Base-by-base conservation (phyloP, 2,888 invertebrate genomes). In the Gibbula magus region DNA sequence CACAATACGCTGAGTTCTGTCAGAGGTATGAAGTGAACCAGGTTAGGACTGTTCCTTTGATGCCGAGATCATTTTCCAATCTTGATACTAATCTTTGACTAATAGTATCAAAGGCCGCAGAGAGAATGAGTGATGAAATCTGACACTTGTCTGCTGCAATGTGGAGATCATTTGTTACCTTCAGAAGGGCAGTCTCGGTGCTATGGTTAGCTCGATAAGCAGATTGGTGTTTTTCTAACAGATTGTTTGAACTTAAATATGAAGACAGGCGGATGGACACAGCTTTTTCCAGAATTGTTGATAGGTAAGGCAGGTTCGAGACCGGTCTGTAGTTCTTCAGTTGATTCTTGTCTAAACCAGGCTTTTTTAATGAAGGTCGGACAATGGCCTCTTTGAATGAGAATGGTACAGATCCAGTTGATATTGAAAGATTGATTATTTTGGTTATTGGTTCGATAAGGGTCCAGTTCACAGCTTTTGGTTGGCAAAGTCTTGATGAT, bases 261-360 rank as follows among this genome's bases (percentile, higher is more conserved):
- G n/a, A n/a, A n/a, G n/a, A n/a, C n/a, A n/a, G n/a, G n/a, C n/a
- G n/a, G n/a, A n/a, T n/a, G n/a, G n/a, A n/a, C n/a, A n/a, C n/a
- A n/a, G n/a, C n/a, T n/a, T n/a, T n/a, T n/a, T n/a, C n/a, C n/a
- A n/a, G n/a, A 10, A 61, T 22, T 22, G 4, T 61, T n/a, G 61
- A 61, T 2, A 67, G 22, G 16, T 29, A 67, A 2, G 79, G 74
- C 16, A 79, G 22, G 74, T 79, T 54, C 7, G 79, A 79, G 5
- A 74, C 79, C 5, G 74, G 79, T 56, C 74, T 29, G 39, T 79
- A 79, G 45, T 79, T 79, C 53, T 73, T 78, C 18, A 35, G 32
- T 35, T 18, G n/a, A 39, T 79, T 56, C 45, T 70, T 53, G 35
- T 74, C 74, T 13, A 79, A 25, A 0, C 32, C 18, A 0, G 73